Evolutionary conservation across 2,113 vertebrate genomes (phyloP).

Genomic region (Microcebus tavaratra): DNA sequence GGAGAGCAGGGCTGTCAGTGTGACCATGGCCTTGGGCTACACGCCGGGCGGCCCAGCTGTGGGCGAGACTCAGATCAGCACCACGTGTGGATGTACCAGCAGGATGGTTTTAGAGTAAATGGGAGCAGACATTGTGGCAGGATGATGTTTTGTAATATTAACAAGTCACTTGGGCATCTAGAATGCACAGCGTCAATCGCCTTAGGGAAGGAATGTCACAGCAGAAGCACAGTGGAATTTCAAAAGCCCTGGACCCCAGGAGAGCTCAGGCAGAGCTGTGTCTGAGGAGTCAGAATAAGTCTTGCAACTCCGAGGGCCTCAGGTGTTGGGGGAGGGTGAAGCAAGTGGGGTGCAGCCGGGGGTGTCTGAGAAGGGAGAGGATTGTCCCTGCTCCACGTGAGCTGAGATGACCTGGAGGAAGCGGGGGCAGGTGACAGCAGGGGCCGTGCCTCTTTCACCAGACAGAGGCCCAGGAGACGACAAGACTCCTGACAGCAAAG

Average conservation of each 20-base stretch:
- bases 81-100: not conserved
- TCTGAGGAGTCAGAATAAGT: not conserved
- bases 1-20: not conserved
- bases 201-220: constrained; percentile 25
- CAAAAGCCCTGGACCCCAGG: not conserved
- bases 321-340: not conserved
- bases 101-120: not conserved
- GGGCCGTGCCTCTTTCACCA: not conserved
- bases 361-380: not conserved
- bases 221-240: constrained; percentile 26
- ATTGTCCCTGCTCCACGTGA: fast-evolving
- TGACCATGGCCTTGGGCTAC: not conserved
- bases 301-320: not conserved
- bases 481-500: not conserved
- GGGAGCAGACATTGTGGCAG: not conserved
- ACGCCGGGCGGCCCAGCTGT: too few relatives aligned
- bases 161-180: not conserved
- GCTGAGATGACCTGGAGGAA: not conserved
- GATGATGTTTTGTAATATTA: constrained; percentile 48
- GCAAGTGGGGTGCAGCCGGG: not conserved
- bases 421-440: not conserved
- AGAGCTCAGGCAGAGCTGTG: not conserved
- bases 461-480: not conserved
- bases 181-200: not conserved
- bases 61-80: not conserved